These are phyloP conservation scores for Minunthozetes semirufus DNA, from an alignment of 2,888 invertebrate genomes.

Conservation along the genomic window DNA sequence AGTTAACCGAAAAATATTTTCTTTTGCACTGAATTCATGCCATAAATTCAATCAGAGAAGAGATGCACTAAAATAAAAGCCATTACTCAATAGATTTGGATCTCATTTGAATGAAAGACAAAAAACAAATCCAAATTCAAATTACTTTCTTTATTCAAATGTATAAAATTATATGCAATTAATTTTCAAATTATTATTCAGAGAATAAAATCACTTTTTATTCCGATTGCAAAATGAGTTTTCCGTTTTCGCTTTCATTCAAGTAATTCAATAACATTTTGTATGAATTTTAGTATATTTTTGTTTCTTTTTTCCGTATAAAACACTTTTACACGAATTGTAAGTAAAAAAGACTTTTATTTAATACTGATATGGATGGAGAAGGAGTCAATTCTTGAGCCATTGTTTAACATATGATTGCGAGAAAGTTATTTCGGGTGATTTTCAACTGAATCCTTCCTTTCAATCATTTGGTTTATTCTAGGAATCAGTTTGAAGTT, in stretches of 20 bases:
- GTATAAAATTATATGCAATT: neutral
- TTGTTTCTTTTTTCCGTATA: no score
- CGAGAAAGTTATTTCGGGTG: neutral
- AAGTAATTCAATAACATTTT: no score
- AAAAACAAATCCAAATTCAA: neutral
- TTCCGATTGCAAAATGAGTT: no score
- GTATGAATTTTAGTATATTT: no score
- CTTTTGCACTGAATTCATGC: neutral
- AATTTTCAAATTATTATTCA: no score
- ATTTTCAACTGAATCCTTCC: neutral
- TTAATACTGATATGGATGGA: neutral
- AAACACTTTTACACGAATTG: no score
- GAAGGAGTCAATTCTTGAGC: neutral
- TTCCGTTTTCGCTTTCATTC: no score
- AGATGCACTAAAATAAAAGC: neutral
- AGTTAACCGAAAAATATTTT: neutral
- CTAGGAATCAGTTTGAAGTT: neutral
- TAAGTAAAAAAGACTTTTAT: no score
- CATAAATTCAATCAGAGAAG: neutral
- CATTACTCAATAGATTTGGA: neutral
- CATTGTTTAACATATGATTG: slow-evolving; percentile 1
- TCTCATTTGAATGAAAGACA: neutral
- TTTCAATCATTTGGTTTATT: neutral
- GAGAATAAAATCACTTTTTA: no score
- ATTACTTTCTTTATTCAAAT: neutral